Evolutionary conservation across 2,113 vertebrate species (phyloP).

Genomic region (Elaphurus davidianus): DNA sequence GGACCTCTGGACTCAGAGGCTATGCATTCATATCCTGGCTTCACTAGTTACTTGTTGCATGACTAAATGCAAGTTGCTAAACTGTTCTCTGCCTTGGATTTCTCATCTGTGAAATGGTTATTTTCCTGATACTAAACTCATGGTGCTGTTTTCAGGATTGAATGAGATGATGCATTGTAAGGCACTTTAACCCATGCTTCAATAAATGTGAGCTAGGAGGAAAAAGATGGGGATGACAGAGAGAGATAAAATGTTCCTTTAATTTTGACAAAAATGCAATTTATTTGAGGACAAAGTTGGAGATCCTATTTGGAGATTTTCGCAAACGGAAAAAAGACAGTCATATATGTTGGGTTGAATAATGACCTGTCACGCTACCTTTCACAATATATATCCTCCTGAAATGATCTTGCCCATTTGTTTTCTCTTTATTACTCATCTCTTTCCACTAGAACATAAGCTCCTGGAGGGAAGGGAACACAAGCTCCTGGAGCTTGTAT

Average conservation of each 20-base stretch:
- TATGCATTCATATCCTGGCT: not conserved
- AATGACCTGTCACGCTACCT: not conserved
- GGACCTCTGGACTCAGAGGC: not conserved
- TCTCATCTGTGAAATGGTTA: not conserved
- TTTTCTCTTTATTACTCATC: not conserved
- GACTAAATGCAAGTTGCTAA: not conserved
- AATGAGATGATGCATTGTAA: not conserved
- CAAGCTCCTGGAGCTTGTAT: not conserved
- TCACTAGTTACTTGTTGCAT: not conserved
- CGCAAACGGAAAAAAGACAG: not conserved
- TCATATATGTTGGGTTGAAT: not conserved
- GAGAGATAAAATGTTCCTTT: not conserved
- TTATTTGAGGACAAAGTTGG: not conserved
- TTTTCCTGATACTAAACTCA: not conserved
- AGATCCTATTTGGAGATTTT: not conserved
- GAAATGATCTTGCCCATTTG: not conserved
- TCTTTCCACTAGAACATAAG: not conserved
- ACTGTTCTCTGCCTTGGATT: not conserved
- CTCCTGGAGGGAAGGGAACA: not conserved
- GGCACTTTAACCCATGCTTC: not conserved
- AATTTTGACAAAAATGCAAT: not conserved
- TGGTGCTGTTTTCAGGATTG: not conserved
- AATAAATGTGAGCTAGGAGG: not conserved
- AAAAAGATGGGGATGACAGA: not conserved
- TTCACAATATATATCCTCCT: not conserved